Percentiles rank a stretch among this genome's conserved stretches.
Conservation (phyloP, 2,113 vertebrate species). For the Pseudopipra pipra region DNA sequence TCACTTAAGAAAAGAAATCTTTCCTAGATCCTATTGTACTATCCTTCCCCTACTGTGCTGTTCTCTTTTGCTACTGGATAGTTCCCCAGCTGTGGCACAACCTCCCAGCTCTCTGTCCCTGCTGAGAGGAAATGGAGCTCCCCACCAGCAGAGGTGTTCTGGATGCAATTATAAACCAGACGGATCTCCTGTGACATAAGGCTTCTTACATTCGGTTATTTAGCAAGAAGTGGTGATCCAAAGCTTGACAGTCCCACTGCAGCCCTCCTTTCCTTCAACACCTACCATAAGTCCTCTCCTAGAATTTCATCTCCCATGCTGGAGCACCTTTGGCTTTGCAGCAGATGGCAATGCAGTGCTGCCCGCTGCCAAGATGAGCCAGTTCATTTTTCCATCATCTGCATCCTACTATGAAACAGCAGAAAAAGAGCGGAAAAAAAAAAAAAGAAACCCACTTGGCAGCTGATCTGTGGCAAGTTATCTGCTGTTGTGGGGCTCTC, state of each 20-base stretch:
- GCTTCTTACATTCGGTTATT: neutral
- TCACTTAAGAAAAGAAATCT: neutral
- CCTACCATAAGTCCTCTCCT: neutral
- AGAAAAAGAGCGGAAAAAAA: neutral
- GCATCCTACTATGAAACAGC: slow-evolving; percentile 21
- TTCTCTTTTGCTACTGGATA: neutral
- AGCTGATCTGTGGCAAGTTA: neutral
- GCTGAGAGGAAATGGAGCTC: neutral
- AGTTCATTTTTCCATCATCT: slow-evolving; percentile 11
- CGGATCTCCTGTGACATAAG: neutral
- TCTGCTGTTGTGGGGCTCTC: neutral
- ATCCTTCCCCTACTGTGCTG: neutral
- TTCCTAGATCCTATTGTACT: neutral
- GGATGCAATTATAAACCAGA: neutral
- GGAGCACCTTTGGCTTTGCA: slow-evolving; percentile 5
- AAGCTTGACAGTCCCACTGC: neutral
- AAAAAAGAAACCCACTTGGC: neutral
- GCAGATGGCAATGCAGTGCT: slow-evolving; percentile 52
- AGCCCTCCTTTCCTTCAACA: neutral
- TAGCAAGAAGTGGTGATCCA: neutral
- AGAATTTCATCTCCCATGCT: neutral
- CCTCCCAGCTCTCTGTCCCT: neutral
- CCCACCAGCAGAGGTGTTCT: neutral
- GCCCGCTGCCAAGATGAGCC: neutral
- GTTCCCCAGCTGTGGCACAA: neutral